Percentiles rank a stretch among this genome's conserved stretches.
phyloP scores from a whole-genome alignment of 1,140 invertebrate species.

The Steinernema feltiae region DNA sequence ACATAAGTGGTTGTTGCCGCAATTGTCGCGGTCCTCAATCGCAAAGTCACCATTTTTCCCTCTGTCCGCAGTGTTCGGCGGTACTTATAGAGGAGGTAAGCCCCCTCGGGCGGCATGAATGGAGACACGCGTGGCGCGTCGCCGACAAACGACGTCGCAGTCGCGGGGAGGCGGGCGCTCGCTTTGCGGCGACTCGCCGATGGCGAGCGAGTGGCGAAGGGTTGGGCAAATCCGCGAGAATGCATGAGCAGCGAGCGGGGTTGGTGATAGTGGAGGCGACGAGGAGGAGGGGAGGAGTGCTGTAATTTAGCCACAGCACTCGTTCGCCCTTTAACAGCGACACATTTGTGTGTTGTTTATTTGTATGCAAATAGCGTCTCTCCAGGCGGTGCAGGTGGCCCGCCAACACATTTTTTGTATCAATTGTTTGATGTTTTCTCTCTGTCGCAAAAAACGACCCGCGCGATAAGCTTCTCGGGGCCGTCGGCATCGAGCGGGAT shows the following conservation, averaged over 20 bases:
- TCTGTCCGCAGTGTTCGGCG: not conserved
- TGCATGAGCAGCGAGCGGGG: not conserved
- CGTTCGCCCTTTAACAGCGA: not conserved
- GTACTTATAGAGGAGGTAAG: not conserved
- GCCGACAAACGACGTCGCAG: not conserved
- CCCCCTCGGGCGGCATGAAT: not conserved
- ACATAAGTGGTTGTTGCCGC: not conserved
- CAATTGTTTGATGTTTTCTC: not conserved
- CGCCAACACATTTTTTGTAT: not conserved
- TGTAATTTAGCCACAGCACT: not conserved
- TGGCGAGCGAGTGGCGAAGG: not conserved
- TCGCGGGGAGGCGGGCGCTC: not conserved
- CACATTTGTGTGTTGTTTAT: too few species aligned
- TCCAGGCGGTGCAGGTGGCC: not conserved
- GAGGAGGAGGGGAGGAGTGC: too few species aligned
- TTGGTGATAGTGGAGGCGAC: not conserved
- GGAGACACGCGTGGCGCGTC: too few species aligned
- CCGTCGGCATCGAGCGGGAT: too few species aligned
- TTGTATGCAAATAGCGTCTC: not conserved
- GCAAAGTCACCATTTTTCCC: not conserved
- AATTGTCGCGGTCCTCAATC: not conserved
- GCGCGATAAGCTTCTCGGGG: too few species aligned
- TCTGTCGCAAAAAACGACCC: not conserved
- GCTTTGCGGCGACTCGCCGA: not conserved
- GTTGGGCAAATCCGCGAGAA: not conserved